These are phyloP conservation scores for Alentia gelatinosa DNA, from an alignment of 2,888 invertebrate genomes.

Conservation along the genomic window DNA sequence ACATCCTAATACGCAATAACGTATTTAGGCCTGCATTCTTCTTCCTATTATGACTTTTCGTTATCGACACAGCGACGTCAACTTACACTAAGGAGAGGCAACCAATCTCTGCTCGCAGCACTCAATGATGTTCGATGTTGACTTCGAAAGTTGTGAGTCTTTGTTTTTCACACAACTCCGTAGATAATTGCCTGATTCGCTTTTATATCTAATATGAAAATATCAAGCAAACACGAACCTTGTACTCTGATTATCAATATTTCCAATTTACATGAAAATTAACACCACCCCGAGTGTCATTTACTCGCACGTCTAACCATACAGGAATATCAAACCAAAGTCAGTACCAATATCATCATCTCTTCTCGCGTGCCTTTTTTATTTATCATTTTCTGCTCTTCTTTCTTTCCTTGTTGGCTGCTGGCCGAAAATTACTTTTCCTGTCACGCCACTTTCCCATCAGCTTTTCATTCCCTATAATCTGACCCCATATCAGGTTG, in stretches of 20 bases:
- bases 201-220: neutral
- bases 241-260: neutral
- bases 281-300: neutral
- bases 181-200: neutral
- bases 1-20: too few species aligned
- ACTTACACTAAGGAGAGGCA: too few species aligned
- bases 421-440: neutral
- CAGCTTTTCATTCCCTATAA: neutral
- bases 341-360: neutral
- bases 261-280: neutral
- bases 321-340: neutral
- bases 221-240: conserved; percentile 1
- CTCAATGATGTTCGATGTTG: too few species aligned
- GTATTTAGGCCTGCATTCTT: too few species aligned
- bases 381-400: neutral
- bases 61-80: too few species aligned
- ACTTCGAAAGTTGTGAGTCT: neutral
- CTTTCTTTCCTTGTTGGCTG: neutral
- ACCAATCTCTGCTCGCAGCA: too few species aligned
- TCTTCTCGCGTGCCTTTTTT: neutral
- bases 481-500: neutral
- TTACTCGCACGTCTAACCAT: neutral
- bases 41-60: too few species aligned
- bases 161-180: neutral
- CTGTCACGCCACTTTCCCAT: neutral